Conservation (phyloP, 2,888 invertebrate genomes). For the Meteorus colon region DNA sequence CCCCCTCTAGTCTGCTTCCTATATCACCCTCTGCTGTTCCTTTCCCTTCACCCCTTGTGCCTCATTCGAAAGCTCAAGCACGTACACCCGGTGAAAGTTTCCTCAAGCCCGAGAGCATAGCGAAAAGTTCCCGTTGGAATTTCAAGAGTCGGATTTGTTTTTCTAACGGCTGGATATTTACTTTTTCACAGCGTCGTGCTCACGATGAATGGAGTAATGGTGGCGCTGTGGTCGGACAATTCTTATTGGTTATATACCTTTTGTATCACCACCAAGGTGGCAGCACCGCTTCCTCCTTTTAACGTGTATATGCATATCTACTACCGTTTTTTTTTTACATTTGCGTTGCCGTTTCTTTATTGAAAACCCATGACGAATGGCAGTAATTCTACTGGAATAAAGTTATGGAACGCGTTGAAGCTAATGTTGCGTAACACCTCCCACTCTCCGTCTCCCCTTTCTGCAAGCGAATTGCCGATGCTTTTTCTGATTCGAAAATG, state of each 20-base stretch:
- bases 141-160: slow-evolving; percentile 67
- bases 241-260: slow-evolving; percentile 13
- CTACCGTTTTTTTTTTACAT: slow-evolving; percentile 53
- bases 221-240: slow-evolving; percentile 41
- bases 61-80: slow-evolving; percentile 46
- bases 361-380: slow-evolving; percentile 68
- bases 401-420: slow-evolving; percentile 66
- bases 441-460: slow-evolving; percentile 45
- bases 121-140: slow-evolving; percentile 62
- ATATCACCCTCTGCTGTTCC: slow-evolving; percentile 28
- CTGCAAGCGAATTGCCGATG: too few relatives aligned
- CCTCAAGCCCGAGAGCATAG: slow-evolving; percentile 42
- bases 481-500: slow-evolving; percentile 33
- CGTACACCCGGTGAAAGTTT: slow-evolving; percentile 47
- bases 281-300: slow-evolving; percentile 34
- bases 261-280: slow-evolving; percentile 33
- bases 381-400: slow-evolving; percentile 63
- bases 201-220: slow-evolving; percentile 58
- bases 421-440: slow-evolving; percentile 67
- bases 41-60: slow-evolving; percentile 16
- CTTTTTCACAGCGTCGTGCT: slow-evolving; percentile 62
- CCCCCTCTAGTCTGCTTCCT: slow-evolving; percentile 25
- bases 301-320: not conserved
- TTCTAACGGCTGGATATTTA: slow-evolving; percentile 62
- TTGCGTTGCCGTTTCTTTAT: slow-evolving; percentile 61